Conservation (phyloP, 2,888 invertebrate genomes). For the Agrochola litura region DNA sequence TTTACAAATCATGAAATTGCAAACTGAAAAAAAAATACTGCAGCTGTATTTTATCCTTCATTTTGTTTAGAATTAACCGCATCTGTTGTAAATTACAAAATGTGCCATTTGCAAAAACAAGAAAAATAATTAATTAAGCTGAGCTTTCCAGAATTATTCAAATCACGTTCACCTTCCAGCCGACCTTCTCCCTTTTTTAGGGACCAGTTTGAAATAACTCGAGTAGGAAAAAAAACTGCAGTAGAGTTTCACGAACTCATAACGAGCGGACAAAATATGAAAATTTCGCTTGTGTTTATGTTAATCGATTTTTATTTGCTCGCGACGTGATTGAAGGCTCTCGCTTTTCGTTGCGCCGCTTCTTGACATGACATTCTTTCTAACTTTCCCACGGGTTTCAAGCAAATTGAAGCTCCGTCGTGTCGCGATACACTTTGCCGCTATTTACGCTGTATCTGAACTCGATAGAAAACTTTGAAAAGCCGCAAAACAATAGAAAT, state of each 20-base stretch:
- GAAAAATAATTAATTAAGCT: constrained; percentile 55
- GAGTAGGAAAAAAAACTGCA: constrained; percentile 49
- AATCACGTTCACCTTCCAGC: constrained; percentile 59
- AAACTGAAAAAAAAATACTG: constrained; percentile 5
- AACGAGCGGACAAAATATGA: constrained; percentile 60
- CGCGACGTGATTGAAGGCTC: constrained; percentile 78
- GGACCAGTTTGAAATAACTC: constrained; percentile 52
- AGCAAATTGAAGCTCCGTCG: constrained; percentile 60
- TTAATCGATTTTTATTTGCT: constrained; percentile 70
- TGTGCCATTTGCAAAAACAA: constrained; percentile 46
- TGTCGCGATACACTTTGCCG: constrained; percentile 53
- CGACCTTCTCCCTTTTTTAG: constrained; percentile 48
- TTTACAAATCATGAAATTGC: constrained; percentile 1
- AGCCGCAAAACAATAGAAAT: constrained; percentile 30
- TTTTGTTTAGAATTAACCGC: constrained; percentile 26
- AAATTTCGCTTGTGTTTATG: constrained; percentile 63
- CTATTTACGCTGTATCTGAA: constrained; percentile 49
- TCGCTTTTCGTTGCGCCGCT: constrained; percentile 78
- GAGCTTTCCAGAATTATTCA: constrained; percentile 58
- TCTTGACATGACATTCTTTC: constrained; percentile 74
- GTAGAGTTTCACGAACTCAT: constrained; percentile 45
- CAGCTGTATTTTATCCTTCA: constrained; percentile 14
- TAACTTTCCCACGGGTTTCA: constrained; percentile 66
- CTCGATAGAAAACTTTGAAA: constrained; percentile 47
- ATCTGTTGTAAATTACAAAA: constrained; percentile 56